phyloP scores from a whole-genome alignment of 2,797 vertebrate species.

The Spea hammondii region DNA sequence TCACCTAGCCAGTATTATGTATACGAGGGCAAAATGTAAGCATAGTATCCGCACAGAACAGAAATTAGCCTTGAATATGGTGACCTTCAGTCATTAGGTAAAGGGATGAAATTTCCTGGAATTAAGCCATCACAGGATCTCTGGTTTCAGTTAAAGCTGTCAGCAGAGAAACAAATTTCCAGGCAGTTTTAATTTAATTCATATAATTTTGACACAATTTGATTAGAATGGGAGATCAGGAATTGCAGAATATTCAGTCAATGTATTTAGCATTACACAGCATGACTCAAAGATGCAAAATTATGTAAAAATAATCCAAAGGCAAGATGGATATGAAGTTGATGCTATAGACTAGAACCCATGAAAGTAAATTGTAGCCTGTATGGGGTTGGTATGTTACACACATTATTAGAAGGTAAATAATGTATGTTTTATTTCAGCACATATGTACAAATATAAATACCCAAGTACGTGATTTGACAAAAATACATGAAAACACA shows the following conservation, averaged over 20 bases:
- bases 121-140: constrained; percentile 80
- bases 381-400: too few species aligned
- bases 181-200: constrained; percentile 86
- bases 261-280: constrained; percentile 57
- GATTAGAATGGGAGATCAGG: constrained; percentile 84
- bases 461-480: too few species aligned
- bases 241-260: constrained; percentile 62
- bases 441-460: too few species aligned
- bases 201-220: constrained; percentile 87
- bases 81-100: constrained; percentile 71
- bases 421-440: too few species aligned
- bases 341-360: too few species aligned
- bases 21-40: constrained; percentile 50
- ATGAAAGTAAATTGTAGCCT: too few species aligned
- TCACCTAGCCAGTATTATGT: not conserved
- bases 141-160: constrained; percentile 90
- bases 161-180: constrained; percentile 86
- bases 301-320: not conserved
- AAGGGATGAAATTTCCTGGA: constrained; percentile 82
- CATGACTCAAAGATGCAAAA: constrained; percentile 37
- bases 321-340: too few species aligned
- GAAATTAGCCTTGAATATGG: constrained; percentile 58
- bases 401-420: too few species aligned
- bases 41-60: constrained; percentile 54
- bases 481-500: too few species aligned